Base-by-base conservation (phyloP, 2,113 vertebrate species). In the Prinia subflava region DNA sequence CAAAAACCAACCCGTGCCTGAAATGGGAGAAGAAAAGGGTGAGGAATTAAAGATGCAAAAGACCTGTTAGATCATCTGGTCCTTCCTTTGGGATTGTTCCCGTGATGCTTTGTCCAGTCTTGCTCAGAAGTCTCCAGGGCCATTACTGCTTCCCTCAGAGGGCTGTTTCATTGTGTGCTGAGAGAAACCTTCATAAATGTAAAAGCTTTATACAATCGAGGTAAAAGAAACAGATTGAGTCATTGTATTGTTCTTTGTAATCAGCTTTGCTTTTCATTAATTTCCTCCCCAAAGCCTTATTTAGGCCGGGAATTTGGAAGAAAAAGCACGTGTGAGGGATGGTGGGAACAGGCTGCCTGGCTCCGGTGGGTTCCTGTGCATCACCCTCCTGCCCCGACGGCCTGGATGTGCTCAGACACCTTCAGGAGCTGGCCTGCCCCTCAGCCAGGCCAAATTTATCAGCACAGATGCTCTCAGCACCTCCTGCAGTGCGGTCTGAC, bases 161-260 rank as follows among this genome's bases (percentile, higher is more conserved):
- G 49, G 35, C 56, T 16, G 10, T 90, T 95, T 79, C 93, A 96
- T 96, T 97, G 96, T 97, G 89, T 79, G 21, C 68, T 13, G 75
- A 94, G 89, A 95, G 65, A 92, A 92, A 79, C 93, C 90, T 92
- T 90, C 76, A 82, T 94, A 94, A 95, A 87, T 91, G 90, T 90
- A 92, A 92, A 92, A 92, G 91, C 89, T 91, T 89, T 83, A 53
- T 78, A 96, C 96, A 97, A 97, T 94, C 82, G 96, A 96, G 78
- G 95, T 91, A 91, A 35, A 95, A 97, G 96, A 95, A 96, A 91
- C 90, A 94, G 96, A 95, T 93, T 96, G 93, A 94, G 80, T 97
- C 93, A 95, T 91, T 92, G 91, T 90, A 97, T 97, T 97, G 96
- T 97, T 97, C 95, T 97, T 96, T 96, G 95, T 96, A 96, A 97